phyloP scores from a whole-genome alignment of 2,113 vertebrate genomes.

The Parus major region DNA sequence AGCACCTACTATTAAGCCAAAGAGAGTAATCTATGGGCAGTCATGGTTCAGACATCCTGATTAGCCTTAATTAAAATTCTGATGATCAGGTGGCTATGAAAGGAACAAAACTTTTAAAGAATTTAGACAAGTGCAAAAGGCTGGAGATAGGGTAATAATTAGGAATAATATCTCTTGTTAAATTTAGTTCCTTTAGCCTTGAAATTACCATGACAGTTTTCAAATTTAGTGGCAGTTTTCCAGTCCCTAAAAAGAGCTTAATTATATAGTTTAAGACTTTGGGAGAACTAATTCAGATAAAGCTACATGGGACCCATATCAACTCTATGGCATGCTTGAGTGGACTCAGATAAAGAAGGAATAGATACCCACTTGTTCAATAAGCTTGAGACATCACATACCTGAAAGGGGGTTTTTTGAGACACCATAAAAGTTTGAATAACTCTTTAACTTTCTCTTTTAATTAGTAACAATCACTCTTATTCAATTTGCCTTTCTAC shows the following conservation, averaged over 20 bases:
- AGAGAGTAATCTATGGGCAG: slow-evolving; percentile 5
- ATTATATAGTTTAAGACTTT: slow-evolving; percentile 20
- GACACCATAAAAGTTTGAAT: neutral
- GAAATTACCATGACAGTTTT: slow-evolving; percentile 60
- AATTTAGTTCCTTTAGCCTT: slow-evolving; percentile 49
- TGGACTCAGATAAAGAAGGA: neutral
- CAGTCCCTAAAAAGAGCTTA: slow-evolving; percentile 28
- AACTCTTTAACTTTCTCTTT: slow-evolving; percentile 3
- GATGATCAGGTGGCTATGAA: slow-evolving; percentile 1
- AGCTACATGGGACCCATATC: neutral
- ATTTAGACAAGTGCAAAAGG: slow-evolving; percentile 1
- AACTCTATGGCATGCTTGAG: neutral
- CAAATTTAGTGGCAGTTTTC: slow-evolving; percentile 51
- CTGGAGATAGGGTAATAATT: slow-evolving; percentile 28
- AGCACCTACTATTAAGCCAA: slow-evolving; percentile 11
- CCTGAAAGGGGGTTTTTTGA: neutral
- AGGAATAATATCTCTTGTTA: slow-evolving; percentile 39
- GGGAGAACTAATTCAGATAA: slow-evolving; percentile 1
- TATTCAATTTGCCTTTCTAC: slow-evolving; percentile 18
- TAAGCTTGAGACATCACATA: neutral
- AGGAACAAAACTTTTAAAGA: slow-evolving; percentile 19
- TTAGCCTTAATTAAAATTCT: slow-evolving; percentile 49
- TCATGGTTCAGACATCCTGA: neutral
- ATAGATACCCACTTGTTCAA: neutral
- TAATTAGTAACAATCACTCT: slow-evolving; percentile 23